Conservation (phyloP, 1,140 invertebrate species). For the Ceratosolen solmsi region DNA sequence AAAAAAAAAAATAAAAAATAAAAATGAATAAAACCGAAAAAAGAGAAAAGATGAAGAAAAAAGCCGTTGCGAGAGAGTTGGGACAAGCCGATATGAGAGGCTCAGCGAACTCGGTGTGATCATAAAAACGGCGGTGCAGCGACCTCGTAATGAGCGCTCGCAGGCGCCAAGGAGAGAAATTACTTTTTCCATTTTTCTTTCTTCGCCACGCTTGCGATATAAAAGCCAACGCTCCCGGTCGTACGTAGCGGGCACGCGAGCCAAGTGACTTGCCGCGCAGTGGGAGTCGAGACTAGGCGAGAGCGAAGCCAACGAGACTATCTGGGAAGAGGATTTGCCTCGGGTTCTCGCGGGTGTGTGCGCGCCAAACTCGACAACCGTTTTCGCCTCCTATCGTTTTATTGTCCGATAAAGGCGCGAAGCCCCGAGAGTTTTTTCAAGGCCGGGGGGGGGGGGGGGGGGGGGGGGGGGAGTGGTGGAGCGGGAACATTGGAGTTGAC, state of each 20-base stretch:
- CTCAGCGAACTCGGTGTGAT: background rate
- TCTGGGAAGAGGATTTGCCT: slow-evolving; percentile 8
- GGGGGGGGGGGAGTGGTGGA: background rate
- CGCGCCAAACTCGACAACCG: background rate
- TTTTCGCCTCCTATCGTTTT: background rate
- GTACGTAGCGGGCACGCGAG: background rate
- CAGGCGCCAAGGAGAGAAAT: slow-evolving; percentile 58
- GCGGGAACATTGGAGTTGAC: background rate
- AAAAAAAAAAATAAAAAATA: too few relatives aligned
- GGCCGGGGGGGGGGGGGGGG: background rate
- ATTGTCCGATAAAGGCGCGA: slow-evolving; percentile 6
- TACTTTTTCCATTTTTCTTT: slow-evolving; percentile 65
- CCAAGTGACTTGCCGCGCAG: background rate
- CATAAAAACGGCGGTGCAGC: slow-evolving; percentile 52
- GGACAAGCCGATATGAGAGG: background rate
- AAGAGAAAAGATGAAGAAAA: too few relatives aligned
- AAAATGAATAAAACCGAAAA: too few relatives aligned
- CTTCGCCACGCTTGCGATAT: slow-evolving; percentile 33
- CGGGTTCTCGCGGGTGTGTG: background rate
- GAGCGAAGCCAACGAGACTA: background rate
- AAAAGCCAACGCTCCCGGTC: background rate
- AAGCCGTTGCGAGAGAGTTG: background rate
- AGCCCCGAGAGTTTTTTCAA: slow-evolving; percentile 6
- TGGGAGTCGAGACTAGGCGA: background rate
- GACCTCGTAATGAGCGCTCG: slow-evolving; percentile 55